Evolutionary conservation across 2,888 invertebrate genomes (phyloP).

Genomic region (Merodon equestris): DNA sequence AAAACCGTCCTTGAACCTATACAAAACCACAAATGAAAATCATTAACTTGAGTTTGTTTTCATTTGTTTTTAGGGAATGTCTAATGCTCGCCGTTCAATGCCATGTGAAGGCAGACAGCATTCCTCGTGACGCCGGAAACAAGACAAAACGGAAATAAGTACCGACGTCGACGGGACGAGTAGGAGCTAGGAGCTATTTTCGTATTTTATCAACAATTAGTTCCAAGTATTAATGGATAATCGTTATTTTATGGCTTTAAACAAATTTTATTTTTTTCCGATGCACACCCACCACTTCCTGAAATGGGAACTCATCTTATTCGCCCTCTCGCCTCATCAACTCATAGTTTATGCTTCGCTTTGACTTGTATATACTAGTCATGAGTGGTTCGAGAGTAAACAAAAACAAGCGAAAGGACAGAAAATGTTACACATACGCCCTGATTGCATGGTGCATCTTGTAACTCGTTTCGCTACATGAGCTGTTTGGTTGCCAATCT

Average conservation of each 20-base stretch:
- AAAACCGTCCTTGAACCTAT: no score
- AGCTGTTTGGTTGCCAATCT: not conserved
- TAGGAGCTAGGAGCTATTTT: not conserved
- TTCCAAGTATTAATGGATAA: slow-evolving; percentile 34
- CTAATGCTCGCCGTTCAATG: no score
- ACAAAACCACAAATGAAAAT: no score
- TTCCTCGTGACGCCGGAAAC: no score
- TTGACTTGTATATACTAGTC: no score
- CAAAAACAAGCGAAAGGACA: not conserved
- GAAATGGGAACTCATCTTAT: not conserved
- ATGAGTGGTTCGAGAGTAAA: slow-evolving; percentile 1
- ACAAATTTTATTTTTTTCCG: slow-evolving; percentile 25
- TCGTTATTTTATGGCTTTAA: not conserved
- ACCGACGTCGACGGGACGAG: no score
- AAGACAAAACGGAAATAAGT: no score
- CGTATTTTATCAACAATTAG: slow-evolving; percentile 17
- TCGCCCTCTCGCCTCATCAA: no score
- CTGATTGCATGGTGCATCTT: slow-evolving; percentile 11
- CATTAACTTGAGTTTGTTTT: no score
- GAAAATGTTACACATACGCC: slow-evolving; percentile 48
- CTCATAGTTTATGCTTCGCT: no score
- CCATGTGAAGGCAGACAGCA: no score
- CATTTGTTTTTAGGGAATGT: no score
- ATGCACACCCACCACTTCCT: slow-evolving; percentile 35
- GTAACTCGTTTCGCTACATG: not conserved